Evolutionary conservation across 1,140 invertebrate species (phyloP), one percentile per base, ranked within the genome.

Genomic region (Eubasilissa regina): DNA sequence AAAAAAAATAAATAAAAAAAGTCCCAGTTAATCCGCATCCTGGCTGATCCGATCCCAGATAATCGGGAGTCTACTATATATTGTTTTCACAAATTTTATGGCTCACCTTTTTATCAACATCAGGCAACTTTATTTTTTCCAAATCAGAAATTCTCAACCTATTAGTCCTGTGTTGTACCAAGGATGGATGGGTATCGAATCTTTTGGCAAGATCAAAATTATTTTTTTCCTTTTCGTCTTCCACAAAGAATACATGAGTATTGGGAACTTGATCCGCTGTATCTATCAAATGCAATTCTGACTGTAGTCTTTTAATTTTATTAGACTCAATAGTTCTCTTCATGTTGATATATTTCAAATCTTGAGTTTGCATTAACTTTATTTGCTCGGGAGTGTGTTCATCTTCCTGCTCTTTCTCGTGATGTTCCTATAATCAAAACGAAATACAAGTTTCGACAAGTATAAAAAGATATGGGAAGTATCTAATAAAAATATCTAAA

Each of bases 341-440:
- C 87, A 94, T 94, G 21, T 92, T 91, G 7, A 99, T 91, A 85
- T 99, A 99, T 85, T 94, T 95, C 11, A 97, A 87, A 88, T 99
- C 97, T 88, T 98, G 96, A 0, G 95, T 95, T 85, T 96, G 91
- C 95, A 98, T 97, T 7, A 99, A 84, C 64, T 96, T 94, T 21
- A 96, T 87, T 86, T 99, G 97, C 47, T 97, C 95, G 0, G 90
- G 86, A 0, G 94, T 97, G 79, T 94, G 92, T 82, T 94, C 92
- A 72, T 95, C 91, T 80, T 91, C 86, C 86, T 93, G 92, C 58
- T 92, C 86, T 43, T 92, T 88, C 83, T 97, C 95, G 85, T 89
- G 87, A 78, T 90, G 89, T 25, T 85, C 85, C 86, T 89, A 55
- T 11, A 84, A 84, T 12, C 17, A 76, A 51, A 75, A 10, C n/a